Base-by-base conservation (phyloP, 2,888 invertebrate species). In the Drosophila fulvimacula region DNA sequence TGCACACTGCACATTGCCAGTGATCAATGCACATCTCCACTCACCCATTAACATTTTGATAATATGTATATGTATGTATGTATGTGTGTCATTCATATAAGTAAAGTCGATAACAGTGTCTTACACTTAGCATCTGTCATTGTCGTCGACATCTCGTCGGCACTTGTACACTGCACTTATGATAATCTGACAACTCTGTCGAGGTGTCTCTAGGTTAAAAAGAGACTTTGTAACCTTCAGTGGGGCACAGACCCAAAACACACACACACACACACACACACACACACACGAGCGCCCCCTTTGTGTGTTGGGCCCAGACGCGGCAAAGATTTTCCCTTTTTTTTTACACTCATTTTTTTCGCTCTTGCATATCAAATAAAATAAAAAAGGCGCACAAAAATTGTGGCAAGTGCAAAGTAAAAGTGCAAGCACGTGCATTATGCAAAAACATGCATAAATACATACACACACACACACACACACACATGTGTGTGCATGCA, bases 391-490 rank as follows among this genome's bases (percentile, higher is more conserved):
- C 56, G 44, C 62, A 69, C 62, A 70, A 76, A 81, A 81, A 70
- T 70, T 73, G 85, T 71, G 79, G 76, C 76, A 87, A 84, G 82
- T 81, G 85, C 66, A 82, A 85, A 79, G 82, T 76, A 88, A 88
- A 82, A 84, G 88, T 76, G 82, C 82, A 83, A 69, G 73, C 66
- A 77, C 42, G 60, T 73, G 49, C 65, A 84, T 64, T 57, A 68
- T 64, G 64, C 71, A 70, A 55, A 59, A 49, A 39, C 60, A 65
- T 55, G 69, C 55, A 58, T 32, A 52, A 49, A 46, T 44, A 36
- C 24, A 46, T 24, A 36, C 17, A 24, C n/a, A n/a, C n/a, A n/a
- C n/a, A n/a, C n/a, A n/a, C n/a, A n/a, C 21, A 21, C 32, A 56
- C 27, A 13, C 19, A 42, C 52, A 46, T 15, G 42, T 17, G 27